Base-by-base conservation (phyloP, 2,797 vertebrate genomes). In the Brachymystax lenok region DNA sequence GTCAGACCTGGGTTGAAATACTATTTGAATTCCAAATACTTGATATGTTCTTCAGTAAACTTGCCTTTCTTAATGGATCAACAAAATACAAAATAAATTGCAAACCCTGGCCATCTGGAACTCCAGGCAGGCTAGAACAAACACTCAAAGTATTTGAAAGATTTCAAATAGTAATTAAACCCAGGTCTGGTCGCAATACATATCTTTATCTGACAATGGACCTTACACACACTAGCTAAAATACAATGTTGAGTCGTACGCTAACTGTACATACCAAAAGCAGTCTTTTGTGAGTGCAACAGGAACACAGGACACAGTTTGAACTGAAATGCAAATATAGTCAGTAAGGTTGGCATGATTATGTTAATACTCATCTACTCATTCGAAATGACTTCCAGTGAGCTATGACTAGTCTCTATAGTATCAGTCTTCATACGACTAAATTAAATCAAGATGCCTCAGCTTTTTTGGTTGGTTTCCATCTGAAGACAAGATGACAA, bases 341-440 rank as follows among this genome's bases (percentile, higher is more conserved):
- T 70, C 86, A 87, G 88, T 86, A 86, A 84, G 89, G 82, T 88
- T 91, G 2, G 2, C 40, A 83, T 90, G 88, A 92, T 92, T 92
- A 92, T 92, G 92, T 91, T 92, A 92, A 91, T 92, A 85, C 85
- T 88, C 88, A 92, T 91, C 84, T 90, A 84, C 84, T 91, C 86
- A 89, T 91, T 90, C 87, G 73, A 82, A 91, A 91, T 86, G 86
- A 91, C 88, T 92, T 81, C 79, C 82, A 88, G 83, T 73, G 74
- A 89, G 85, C 88, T 83, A 17, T n/a, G 14, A 30, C 69, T 51
- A 51, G 69, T 21, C 69, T 40, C 40, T 27, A 87, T 90, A 85
- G 74, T 78, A 85, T 79, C 84, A 90, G 84, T 89, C 89, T 88
- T 89, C 87, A 88, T 83, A 87, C 80, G 75, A 19, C 82, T 87